Base-by-base conservation (phyloP, 2,888 invertebrate genomes). In the Aphrophora alni region DNA sequence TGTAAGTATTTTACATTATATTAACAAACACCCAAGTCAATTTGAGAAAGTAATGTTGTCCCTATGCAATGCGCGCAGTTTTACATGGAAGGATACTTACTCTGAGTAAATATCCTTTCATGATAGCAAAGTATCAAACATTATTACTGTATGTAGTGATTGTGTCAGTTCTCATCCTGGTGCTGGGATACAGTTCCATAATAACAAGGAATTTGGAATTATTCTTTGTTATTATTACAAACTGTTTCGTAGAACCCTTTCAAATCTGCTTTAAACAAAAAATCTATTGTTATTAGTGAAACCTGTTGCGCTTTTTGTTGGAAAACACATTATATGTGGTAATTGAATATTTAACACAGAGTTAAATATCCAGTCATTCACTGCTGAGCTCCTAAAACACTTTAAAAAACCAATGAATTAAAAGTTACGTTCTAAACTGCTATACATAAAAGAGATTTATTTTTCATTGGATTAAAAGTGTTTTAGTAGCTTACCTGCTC, bases 231-330 rank as follows among this genome's bases (percentile, higher is more conserved):
- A 59, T 59, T 59, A 59, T 5, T 14, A 59, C 21, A 59, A 59
- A 59, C 59, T 59, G 59, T 59, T 21, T 59, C 21, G 59, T 74
- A 72, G 14, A 68, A 38, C 59, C 75, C 68, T 73, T 38, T 59
- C n/a, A 74, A 59, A 79, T 68, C 73, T 79, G 79, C 69, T 74
- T 59, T 68, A 25, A 80, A 80, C 70, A 59, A 72, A 80, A 80
- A 80, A 76, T 59, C 59, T 69, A 80, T 59, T 24, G n/a, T 80
- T 27, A 74, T 74, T 80, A 74, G 33, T 77, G 8, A 59, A 59
- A 59, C 21, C 10, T 59, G 59, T n/a, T 59, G 21, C 59, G 59
- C 59, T 59, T 59, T 8, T 59, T 59, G 59, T 59, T 21, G 44
- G 4, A 59, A 59, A 59, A 59, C 59, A 59, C 59, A 59, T 59